A percentile compares a stretch with the other conserved stretches of the same genome.
phyloP scores from a whole-genome alignment of 2,113 vertebrate genomes.

The Scytalopus superciliaris region DNA sequence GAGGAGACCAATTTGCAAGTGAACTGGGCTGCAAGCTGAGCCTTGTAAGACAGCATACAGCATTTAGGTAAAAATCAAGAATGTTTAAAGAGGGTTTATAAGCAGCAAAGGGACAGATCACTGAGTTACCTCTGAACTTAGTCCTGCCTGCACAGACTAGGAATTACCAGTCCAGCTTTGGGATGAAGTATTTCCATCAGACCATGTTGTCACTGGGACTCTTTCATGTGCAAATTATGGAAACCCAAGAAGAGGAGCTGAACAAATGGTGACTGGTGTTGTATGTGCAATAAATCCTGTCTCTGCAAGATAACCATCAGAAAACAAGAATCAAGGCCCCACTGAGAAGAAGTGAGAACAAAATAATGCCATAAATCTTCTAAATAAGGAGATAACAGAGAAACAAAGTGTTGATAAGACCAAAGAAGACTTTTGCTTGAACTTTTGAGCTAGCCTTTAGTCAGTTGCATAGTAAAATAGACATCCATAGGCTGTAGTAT shows the following conservation, averaged over 20 bases:
- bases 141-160: not conserved
- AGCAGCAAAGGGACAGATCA: not conserved
- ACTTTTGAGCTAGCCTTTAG: not conserved
- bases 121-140: not conserved
- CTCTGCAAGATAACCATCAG: not conserved
- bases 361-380: not conserved
- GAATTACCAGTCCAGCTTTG: not conserved
- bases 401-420: not conserved
- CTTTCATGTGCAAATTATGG: not conserved
- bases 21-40: not conserved
- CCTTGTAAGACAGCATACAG: not conserved
- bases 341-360: not conserved
- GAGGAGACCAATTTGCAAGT: not conserved
- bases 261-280: not conserved
- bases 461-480: not conserved
- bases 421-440: not conserved
- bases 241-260: not conserved
- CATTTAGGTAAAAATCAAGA: not conserved
- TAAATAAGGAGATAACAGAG: not conserved
- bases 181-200: not conserved
- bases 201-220: not conserved
- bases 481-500: not conserved
- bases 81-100: not conserved
- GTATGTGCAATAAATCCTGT: not conserved
- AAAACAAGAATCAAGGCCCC: not conserved